Percentiles rank a stretch among this genome's conserved stretches.
These are phyloP conservation scores for Hiodon alosoides DNA, from an alignment of 2,113 vertebrate genomes.

Conservation along the genomic window DNA sequence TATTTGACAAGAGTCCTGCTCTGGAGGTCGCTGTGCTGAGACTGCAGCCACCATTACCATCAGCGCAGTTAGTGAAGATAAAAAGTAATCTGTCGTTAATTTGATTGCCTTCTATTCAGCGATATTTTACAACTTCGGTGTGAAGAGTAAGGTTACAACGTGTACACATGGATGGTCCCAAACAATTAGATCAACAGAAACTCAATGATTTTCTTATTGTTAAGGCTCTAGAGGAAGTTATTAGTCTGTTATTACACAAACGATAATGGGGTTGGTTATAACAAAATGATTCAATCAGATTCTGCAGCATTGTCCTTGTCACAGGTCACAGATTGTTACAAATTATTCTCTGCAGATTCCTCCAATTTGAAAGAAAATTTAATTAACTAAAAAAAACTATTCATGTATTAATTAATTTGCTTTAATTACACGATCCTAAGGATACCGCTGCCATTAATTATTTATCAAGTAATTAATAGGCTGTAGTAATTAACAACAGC, in stretches of 20 bases:
- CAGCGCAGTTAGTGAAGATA: too few species aligned
- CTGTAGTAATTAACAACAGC: slow-evolving; percentile 57
- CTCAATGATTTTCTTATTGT: neutral
- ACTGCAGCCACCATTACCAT: too few species aligned
- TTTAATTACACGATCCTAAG: slow-evolving; percentile 65
- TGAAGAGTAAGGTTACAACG: too few species aligned
- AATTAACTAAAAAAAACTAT: slow-evolving; percentile 71
- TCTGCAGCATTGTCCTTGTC: slow-evolving; percentile 42
- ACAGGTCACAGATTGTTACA: slow-evolving; percentile 30
- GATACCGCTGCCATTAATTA: slow-evolving; percentile 61
- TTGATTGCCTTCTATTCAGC: too few species aligned
- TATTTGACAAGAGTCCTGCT: too few species aligned
- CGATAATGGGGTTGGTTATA: neutral
- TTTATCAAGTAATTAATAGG: slow-evolving; percentile 68
- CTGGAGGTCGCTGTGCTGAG: too few species aligned
- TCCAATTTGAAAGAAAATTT: slow-evolving; percentile 56
- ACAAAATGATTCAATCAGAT: neutral
- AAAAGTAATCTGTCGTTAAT: too few species aligned
- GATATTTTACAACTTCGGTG: too few species aligned
- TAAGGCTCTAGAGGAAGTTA: too few species aligned
- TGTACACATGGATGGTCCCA: too few species aligned
- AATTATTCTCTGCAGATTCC: slow-evolving; percentile 48
- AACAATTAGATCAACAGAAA: too few species aligned
- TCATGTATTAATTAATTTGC: slow-evolving; percentile 66
- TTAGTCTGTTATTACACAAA: too few species aligned